phyloP scores from a whole-genome alignment of 2,888 invertebrate genomes.

The Tupiocoris notatus region DNA sequence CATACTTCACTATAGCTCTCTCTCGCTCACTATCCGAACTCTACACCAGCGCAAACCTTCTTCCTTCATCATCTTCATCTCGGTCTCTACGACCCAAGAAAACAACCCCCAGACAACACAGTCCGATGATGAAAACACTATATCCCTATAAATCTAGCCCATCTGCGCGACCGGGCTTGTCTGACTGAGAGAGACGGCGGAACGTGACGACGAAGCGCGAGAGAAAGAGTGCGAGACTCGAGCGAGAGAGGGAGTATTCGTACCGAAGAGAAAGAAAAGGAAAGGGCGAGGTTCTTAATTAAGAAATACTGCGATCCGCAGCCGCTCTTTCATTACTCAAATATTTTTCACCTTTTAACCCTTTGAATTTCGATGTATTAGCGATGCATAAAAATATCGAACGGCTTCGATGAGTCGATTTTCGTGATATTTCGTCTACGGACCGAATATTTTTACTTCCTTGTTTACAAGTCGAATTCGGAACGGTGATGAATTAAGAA shows the following conservation, averaged over 20 bases:
- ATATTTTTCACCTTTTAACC: constrained; percentile 9
- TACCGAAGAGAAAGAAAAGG: neutral
- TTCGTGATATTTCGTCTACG: too few species aligned
- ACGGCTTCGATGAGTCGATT: too few species aligned
- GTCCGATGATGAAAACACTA: constrained; percentile 48
- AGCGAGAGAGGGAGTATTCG: neutral
- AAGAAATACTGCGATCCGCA: constrained; percentile 46
- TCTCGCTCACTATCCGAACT: constrained; percentile 2
- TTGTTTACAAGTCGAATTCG: too few species aligned
- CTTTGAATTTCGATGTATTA: too few species aligned
- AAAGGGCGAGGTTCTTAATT: constrained; percentile 41
- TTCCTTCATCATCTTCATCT: constrained; percentile 1
- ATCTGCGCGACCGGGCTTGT: constrained; percentile 16
- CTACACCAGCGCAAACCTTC: constrained; percentile 15
- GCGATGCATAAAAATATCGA: too few species aligned
- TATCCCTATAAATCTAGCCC: constrained; percentile 47
- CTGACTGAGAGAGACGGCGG: constrained; percentile 12
- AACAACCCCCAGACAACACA: constrained; percentile 43
- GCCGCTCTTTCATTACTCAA: constrained; percentile 45
- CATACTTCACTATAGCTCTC: constrained; percentile 16
- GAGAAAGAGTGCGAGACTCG: neutral
- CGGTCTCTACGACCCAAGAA: constrained; percentile 37
- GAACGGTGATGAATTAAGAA: too few species aligned
- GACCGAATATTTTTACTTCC: too few species aligned
- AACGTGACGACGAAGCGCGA: constrained; percentile 22